Base-by-base conservation (phyloP, 2,113 vertebrate species). In the Bubo scandiacus region DNA sequence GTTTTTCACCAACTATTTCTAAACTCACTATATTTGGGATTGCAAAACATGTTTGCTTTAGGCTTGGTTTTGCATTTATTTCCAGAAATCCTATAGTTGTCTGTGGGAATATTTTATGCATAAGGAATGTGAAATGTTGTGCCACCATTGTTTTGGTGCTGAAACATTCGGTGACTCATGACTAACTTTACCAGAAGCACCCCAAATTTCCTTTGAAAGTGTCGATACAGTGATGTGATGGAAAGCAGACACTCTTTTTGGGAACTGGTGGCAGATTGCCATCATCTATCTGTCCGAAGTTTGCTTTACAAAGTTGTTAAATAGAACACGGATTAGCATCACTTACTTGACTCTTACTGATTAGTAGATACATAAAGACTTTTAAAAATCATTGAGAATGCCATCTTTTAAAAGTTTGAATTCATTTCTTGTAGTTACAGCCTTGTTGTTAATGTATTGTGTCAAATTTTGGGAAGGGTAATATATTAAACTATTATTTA, bases 1-100 rank as follows among this genome's bases (percentile, higher is more conserved):
- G n/a, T 85, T 96, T 93, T 94, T 74, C 65, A 59, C 25, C 59
- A 88, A 74, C 95, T 94, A 43, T 97, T 96, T 90, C 93, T 93
- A 84, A 97, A 96, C 42, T 88, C 57, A 27, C 80, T 96, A 52
- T 94, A 95, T 94, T 79, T 96, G 81, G 80, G 72, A 23, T 75
- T 87, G 74, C 68, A 92, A 70, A 94, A 80, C 81, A n/a, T 85
- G 67, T 87, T 86, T 96, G 38, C 61, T 86, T 49, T 62, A 78
- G 84, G 59, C 71, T 72, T 85, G 30, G 12, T 40, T 92, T 79
- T 90, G 49, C 57, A 5, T 77, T 96, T 87, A 32, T 86, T 84
- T 81, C 45, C 63, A 90, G 92, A 79, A 79, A 68, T 90, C 73
- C 49, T 79, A 40, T 91, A 86, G 75, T 63, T 67, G 75, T 63